Conservation (phyloP, 2,113 vertebrate genomes). For the Apus apus region DNA sequence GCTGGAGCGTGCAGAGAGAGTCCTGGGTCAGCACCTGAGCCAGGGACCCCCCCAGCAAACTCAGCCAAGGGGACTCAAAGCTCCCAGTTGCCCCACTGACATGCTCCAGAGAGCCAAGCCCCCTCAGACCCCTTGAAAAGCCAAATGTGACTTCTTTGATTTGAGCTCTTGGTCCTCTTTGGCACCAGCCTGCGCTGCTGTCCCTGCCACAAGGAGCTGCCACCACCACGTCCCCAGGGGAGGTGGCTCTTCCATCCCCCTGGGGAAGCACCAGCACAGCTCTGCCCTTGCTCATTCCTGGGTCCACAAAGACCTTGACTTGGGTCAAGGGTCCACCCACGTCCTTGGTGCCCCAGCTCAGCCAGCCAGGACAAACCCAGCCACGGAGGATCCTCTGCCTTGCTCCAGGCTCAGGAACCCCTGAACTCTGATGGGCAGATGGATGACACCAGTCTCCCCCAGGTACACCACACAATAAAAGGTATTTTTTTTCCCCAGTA, state of each 20-base stretch:
- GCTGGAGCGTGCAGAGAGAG: background rate
- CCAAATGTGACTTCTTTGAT: background rate
- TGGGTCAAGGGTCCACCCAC: background rate
- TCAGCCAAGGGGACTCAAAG: background rate
- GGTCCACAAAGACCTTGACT: background rate
- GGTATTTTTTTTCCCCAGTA: background rate
- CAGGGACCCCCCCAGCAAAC: background rate
- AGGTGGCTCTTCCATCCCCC: background rate
- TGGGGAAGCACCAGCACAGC: fast-evolving
- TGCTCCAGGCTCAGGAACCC: background rate
- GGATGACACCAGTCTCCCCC: background rate
- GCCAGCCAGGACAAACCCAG: too few relatives aligned
- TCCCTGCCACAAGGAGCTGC: background rate
- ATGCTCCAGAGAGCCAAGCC: background rate
- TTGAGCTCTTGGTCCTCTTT: background rate
- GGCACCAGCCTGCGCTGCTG: background rate
- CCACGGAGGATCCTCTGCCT: fast-evolving
- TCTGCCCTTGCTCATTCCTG: background rate
- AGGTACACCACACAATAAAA: background rate
- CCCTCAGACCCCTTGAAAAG: background rate
- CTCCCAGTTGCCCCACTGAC: background rate
- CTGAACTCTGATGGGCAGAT: background rate
- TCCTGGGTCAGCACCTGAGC: background rate
- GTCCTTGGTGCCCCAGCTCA: background rate
- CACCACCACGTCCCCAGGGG: too few relatives aligned